A percentile compares a stretch with the other conserved stretches of the same genome.
Conservation (phyloP, 2,888 invertebrate species). For the Cetonia aurata region DNA sequence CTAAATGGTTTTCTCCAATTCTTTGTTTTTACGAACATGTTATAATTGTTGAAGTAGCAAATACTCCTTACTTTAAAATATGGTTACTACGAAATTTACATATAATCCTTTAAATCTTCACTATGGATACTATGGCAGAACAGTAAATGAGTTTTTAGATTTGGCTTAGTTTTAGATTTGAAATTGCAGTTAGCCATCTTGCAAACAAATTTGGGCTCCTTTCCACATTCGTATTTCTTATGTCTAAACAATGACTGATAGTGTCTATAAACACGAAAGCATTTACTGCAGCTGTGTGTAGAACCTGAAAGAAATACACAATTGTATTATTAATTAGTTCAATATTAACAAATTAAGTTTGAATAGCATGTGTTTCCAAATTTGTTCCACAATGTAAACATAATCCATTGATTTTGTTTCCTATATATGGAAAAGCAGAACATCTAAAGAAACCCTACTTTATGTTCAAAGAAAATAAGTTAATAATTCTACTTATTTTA, state of each 20-base stretch:
- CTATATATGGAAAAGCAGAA: too few relatives aligned
- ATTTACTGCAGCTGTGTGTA: conserved; percentile 39
- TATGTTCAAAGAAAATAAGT: too few relatives aligned
- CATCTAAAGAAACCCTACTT: too few relatives aligned
- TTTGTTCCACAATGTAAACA: too few relatives aligned
- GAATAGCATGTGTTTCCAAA: too few relatives aligned
- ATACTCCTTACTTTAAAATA: not conserved
- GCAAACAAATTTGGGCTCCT: conserved; percentile 67
- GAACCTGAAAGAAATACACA: conserved; percentile 16
- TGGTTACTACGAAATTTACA: conserved; percentile 7
- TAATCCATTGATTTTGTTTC: too few relatives aligned
- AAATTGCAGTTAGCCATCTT: conserved; percentile 32
- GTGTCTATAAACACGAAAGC: conserved; percentile 65
- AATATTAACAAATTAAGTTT: too few relatives aligned
- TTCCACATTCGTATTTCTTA: conserved; percentile 77
- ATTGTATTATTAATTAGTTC: too few relatives aligned
- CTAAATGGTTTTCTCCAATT: not conserved
- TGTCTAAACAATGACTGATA: conserved; percentile 73
- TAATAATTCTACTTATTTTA: too few relatives aligned
- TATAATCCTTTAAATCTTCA: conserved; percentile 21
- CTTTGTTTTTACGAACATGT: not conserved
- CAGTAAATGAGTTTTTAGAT: conserved; percentile 36
- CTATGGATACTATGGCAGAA: conserved; percentile 30
- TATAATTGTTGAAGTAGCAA: not conserved
- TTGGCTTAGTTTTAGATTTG: conserved; percentile 41